A percentile compares a stretch with the other conserved stretches of the same genome.
Evolutionary conservation across 2,888 invertebrate species (phyloP).

Genomic region (Ellobium chinense): DNA sequence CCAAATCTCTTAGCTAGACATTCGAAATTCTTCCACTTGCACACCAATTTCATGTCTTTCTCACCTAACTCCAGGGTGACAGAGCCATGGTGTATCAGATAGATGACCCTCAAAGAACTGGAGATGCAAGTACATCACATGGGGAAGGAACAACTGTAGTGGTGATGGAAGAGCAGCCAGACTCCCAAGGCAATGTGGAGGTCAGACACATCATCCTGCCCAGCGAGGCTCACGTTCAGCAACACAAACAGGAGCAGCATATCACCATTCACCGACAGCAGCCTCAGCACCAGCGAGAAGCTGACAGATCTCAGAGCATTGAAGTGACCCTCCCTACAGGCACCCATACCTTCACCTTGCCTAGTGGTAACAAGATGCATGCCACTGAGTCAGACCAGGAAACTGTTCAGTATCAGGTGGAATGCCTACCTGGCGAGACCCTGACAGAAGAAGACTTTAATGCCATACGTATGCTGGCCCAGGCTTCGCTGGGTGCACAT

Average conservation of each 20-base stretch:
- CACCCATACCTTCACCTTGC: constrained; percentile 20
- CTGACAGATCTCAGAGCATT: constrained; percentile 7
- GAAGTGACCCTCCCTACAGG: constrained; percentile 34
- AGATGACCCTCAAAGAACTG: constrained; percentile 15
- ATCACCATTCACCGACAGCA: constrained; percentile 24
- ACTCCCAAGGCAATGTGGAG: constrained; percentile 15
- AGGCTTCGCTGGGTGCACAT: constrained; percentile 51
- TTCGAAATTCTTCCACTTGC: no score
- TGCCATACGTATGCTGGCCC: constrained; percentile 56
- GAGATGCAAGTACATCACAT: not conserved
- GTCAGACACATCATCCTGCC: constrained; percentile 37
- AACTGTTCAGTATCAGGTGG: constrained; percentile 63
- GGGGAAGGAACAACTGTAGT: constrained; percentile 36
- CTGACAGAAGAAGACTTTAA: constrained; percentile 56
- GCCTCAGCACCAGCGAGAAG: constrained; percentile 19
- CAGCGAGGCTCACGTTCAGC: constrained; percentile 17
- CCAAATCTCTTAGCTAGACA: no score
- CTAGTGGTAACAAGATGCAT: constrained; percentile 2
- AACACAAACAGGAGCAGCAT: not conserved
- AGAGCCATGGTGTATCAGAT: constrained; percentile 30
- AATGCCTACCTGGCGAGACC: constrained; percentile 57
- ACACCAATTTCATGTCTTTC: no score
- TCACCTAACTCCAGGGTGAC: constrained; percentile 7
- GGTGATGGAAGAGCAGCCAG: constrained; percentile 27
- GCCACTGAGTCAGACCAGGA: constrained; percentile 25